Base-by-base conservation (phyloP, 2,888 invertebrate species). In the Pocota personata region DNA sequence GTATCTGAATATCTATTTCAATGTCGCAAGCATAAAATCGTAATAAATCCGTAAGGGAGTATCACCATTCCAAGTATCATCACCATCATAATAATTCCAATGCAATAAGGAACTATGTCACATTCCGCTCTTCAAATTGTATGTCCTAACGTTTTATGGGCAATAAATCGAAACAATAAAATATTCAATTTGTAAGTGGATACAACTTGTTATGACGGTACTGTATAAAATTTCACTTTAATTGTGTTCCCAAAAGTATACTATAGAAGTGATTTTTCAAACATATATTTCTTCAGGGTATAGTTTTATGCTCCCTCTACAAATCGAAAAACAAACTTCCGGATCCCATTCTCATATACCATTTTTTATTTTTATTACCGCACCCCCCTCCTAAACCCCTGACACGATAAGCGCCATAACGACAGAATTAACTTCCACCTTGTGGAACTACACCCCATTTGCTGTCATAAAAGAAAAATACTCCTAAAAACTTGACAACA, bases 171-270 rank as follows among this genome's bases (percentile, higher is more conserved):
- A 27, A 69, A 55, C 10, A 50, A 37, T 24, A 30, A 64, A 16
- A 8, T 60, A 3, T 19, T 50, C 35, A 71, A 58, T 46, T 46
- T 7, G 14, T 37, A 43, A 19, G 35, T 21, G 16, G 35, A 27
- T 24, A 24, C 40, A 40, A 24, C 60, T 60, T 24, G 10, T n/a
- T 24, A 32, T 4, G 67, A 60, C 40, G 12, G 5, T 66, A 27
- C 57, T 58, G 40, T 69, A 71, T 40, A 24, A 2, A 37, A 7
- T 75, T 40, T 14, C 62, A 40, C n/a, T 71, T 71, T 21, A 37
- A 64, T 24, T 55, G 21, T 16, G 12, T 40, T 37, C 72, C 72
- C 66, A 50, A 66, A 58, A 46, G 66, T 82, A 82, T 80, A 43
- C 72, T 12, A 55, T 1, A 6, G 24, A 75, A 10, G 12, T 19